These are phyloP conservation scores for Poecilia wingei DNA, from an alignment of 2,797 vertebrate species.

Conservation along the genomic window DNA sequence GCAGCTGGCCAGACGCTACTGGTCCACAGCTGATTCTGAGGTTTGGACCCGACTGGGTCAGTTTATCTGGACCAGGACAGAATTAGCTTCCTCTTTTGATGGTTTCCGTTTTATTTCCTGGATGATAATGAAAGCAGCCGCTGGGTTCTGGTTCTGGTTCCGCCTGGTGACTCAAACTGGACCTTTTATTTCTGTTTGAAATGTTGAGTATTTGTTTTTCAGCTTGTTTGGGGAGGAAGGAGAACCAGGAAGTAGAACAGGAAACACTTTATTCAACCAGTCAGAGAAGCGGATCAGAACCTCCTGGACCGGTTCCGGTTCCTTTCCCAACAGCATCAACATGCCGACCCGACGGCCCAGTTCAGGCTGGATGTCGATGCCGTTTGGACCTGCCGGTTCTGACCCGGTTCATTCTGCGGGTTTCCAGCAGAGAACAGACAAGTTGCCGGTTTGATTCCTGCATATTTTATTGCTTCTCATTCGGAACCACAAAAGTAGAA, in stretches of 20 bases:
- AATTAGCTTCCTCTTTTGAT: background rate
- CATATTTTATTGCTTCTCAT: conserved; percentile 58
- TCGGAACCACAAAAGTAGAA: conserved; percentile 34
- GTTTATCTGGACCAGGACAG: background rate
- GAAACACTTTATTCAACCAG: conserved; percentile 82
- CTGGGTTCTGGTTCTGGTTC: background rate
- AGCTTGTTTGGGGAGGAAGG: background rate
- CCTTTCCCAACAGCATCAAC: conserved; percentile 22
- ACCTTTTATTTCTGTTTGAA: background rate
- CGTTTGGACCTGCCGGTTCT: background rate
- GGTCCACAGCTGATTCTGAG: background rate
- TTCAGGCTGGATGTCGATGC: background rate
- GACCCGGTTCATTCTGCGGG: background rate
- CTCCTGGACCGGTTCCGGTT: background rate
- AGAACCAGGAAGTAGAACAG: conserved; percentile 55
- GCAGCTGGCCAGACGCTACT: background rate
- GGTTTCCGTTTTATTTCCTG: background rate
- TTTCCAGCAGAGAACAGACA: background rate
- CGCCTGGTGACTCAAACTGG: background rate
- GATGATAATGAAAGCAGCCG: background rate
- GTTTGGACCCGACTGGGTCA: background rate
- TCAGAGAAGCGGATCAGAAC: conserved; percentile 59
- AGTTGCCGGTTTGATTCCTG: background rate
- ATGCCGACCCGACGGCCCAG: background rate
- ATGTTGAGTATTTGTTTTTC: conserved; percentile 1